A percentile compares a stretch with the other conserved stretches of the same genome.
Conservation (phyloP, 1,140 invertebrate genomes). For the Halesus radiatus region DNA sequence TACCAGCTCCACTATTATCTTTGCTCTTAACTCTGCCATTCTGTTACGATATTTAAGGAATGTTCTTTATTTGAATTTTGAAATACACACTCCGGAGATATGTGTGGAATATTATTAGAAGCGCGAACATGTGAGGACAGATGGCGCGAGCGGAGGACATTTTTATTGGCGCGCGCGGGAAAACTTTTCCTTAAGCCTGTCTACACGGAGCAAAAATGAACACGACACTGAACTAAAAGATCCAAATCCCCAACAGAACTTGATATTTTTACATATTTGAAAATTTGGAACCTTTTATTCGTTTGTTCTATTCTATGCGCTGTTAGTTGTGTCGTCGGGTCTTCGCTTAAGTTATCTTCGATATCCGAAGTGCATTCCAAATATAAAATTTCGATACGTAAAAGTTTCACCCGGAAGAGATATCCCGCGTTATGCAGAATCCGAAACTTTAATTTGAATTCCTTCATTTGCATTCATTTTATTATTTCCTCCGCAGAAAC, state of each 20-base stretch:
- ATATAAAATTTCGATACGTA: constrained; percentile 23
- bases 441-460: neutral
- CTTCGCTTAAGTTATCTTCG: neutral
- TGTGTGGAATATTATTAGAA: constrained; percentile 26
- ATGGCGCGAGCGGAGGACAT: constrained; percentile 35
- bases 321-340: neutral
- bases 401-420: constrained; percentile 20
- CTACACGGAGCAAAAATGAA: neutral
- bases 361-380: constrained; percentile 30
- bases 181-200: constrained; percentile 7
- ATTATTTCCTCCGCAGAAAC: no score
- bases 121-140: constrained; percentile 35
- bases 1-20: no score
- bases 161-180: constrained; percentile 38
- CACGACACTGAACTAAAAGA: neutral
- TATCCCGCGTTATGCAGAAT: neutral
- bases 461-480: neutral
- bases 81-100: neutral
- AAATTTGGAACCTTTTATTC: neutral
- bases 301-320: neutral
- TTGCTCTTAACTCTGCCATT: neutral
- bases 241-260: neutral
- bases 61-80: constrained; percentile 5
- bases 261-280: neutral
- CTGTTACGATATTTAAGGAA: neutral